Conservation (phyloP, 2,113 vertebrate species). For the Rhipidura dahli region DNA sequence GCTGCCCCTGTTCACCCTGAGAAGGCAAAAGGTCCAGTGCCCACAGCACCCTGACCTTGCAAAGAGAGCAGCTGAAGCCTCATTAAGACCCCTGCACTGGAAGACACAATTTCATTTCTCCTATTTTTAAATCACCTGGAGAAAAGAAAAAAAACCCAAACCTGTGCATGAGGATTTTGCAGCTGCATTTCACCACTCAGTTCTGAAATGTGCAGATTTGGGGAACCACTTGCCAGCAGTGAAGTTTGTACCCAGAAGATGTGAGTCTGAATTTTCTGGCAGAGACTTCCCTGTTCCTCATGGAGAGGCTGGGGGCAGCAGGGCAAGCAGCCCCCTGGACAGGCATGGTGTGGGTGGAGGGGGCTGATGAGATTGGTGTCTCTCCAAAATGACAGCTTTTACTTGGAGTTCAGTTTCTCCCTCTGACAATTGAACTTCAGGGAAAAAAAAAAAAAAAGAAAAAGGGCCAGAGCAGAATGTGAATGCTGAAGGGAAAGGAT, state of each 20-base stretch:
- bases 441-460: not conserved
- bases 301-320: not conserved
- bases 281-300: not conserved
- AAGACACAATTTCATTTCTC: rapidly evolving
- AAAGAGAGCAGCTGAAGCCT: not conserved
- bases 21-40: not conserved
- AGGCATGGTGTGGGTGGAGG: not conserved
- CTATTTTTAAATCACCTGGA: not conserved
- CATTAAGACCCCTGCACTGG: not conserved
- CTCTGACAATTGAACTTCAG: not conserved
- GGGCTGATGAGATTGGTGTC: not conserved
- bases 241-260: not conserved
- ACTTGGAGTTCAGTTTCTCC: not conserved
- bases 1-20: not conserved
- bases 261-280: not conserved
- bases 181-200: not conserved
- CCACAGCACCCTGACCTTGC: not conserved
- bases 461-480: not conserved
- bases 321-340: not conserved
- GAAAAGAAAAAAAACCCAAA: rapidly evolving
- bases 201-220: not conserved
- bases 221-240: not conserved
- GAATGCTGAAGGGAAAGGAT: not conserved
- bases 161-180: not conserved
- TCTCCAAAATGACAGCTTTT: not conserved